phyloP scores from a whole-genome alignment of 2,113 vertebrate species.

The Microcebus lehilahytsara region DNA sequence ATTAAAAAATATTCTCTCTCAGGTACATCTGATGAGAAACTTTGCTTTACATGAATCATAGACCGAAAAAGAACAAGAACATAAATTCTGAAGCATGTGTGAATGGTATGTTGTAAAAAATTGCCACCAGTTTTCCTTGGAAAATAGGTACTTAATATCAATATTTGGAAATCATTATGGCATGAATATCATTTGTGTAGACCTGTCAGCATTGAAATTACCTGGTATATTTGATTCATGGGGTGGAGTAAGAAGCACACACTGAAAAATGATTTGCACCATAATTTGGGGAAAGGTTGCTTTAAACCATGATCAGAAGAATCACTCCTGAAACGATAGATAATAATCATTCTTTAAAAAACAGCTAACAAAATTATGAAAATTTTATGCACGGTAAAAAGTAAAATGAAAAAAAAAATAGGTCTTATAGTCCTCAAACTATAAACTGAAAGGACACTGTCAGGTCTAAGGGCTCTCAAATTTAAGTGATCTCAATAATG shows the following conservation, averaged over 20 bases:
- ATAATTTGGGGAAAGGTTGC: constrained; percentile 3
- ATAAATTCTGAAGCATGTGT: neutral
- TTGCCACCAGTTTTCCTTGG: constrained; percentile 17
- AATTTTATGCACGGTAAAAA: neutral
- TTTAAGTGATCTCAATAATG: neutral
- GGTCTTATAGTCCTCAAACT: neutral
- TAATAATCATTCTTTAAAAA: neutral
- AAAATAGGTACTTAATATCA: constrained; percentile 59
- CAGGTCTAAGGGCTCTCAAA: neutral
- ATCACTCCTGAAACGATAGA: neutral
- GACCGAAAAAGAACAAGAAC: neutral
- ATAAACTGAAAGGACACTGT: neutral
- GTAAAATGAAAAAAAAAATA: neutral
- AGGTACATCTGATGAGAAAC: neutral
- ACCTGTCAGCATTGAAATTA: constrained; percentile 41
- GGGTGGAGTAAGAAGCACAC: neutral
- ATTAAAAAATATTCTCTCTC: neutral
- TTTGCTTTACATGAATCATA: neutral
- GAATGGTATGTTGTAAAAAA: constrained; percentile 15
- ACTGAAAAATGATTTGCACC: constrained; percentile 11
- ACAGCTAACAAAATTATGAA: neutral
- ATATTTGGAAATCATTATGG: constrained; percentile 51
- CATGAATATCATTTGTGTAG: constrained; percentile 49
- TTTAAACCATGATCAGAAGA: constrained; percentile 34
- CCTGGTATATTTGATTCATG: constrained; percentile 41